Evolutionary conservation across 2,888 invertebrate species (phyloP).

Genomic region (Drosophila kuntzei): DNA sequence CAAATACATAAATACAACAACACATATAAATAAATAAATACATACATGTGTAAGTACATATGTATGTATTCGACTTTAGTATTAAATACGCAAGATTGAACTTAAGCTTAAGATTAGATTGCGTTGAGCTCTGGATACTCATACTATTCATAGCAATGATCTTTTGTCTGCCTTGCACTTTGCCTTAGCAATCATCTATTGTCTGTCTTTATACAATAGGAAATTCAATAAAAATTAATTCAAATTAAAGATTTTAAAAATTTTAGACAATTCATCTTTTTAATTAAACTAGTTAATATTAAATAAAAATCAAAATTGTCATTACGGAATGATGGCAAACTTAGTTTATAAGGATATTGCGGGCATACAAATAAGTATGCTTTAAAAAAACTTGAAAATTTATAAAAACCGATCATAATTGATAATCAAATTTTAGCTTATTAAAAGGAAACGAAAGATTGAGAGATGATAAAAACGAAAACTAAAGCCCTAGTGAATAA

Average conservation of each 20-base stretch:
- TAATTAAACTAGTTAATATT: background rate
- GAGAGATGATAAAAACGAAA: background rate
- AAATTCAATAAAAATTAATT: background rate
- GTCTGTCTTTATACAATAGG: background rate
- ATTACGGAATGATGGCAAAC: background rate
- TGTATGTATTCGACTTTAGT: conserved; percentile 2
- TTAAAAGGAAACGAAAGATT: background rate
- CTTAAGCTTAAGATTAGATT: conserved; percentile 19
- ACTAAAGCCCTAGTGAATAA: background rate
- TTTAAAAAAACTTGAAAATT: background rate
- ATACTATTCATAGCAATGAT: background rate
- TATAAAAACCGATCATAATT: background rate
- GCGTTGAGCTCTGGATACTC: conserved; percentile 2
- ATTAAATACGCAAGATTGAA: conserved; percentile 4
- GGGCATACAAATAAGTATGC: conserved; percentile 2
- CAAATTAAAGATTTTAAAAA: too few species aligned
- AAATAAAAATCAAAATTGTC: background rate
- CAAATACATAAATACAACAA: conserved; percentile 1
- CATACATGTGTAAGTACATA: conserved; percentile 3
- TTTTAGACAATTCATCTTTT: background rate
- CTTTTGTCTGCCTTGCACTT: conserved; percentile 21
- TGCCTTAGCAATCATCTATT: conserved; percentile 14
- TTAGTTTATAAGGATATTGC: background rate
- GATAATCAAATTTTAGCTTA: background rate
- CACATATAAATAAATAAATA: background rate